Percentiles rank a stretch among this genome's conserved stretches.
Conservation (phyloP, 2,888 invertebrate species). For the Clostera curtula region DNA sequence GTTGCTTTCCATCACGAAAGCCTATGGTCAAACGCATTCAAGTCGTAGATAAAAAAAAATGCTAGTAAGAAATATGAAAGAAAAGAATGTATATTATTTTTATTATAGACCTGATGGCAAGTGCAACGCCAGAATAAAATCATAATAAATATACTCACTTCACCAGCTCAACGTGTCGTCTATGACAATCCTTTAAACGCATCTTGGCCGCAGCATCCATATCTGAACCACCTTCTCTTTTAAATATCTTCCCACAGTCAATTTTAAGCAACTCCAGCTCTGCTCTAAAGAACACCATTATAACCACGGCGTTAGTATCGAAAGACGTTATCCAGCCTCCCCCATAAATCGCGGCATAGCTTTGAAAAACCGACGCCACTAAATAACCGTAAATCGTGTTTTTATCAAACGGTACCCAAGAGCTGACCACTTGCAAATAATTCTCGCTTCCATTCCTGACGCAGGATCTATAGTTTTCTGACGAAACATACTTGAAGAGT, state of each 20-base stretch:
- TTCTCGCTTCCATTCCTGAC: constrained; percentile 40
- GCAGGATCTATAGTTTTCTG: constrained; percentile 36
- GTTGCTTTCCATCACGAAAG: too few relatives aligned
- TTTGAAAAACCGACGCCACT: constrained; percentile 41
- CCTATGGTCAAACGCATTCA: too few relatives aligned
- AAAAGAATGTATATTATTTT: background rate
- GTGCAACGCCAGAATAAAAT: background rate
- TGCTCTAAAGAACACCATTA: constrained; percentile 58
- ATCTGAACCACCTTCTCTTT: constrained; percentile 17
- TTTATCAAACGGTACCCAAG: constrained; percentile 62
- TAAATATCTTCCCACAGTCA: constrained; percentile 45
- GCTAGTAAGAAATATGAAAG: too few relatives aligned
- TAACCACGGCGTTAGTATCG: constrained; percentile 55
- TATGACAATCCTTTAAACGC: constrained; percentile 43
- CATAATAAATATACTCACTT: constrained; percentile 43
- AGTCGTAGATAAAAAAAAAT: too few relatives aligned
- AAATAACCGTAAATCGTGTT: constrained; percentile 39
- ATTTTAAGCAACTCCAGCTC: constrained; percentile 47
- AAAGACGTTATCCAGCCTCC: constrained; percentile 62
- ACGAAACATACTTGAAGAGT: constrained; percentile 38
- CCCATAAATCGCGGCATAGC: constrained; percentile 51
- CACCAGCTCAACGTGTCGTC: constrained; percentile 42
- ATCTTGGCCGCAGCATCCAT: constrained; percentile 19
- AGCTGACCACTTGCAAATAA: constrained; percentile 52
- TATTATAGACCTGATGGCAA: background rate